Base-by-base conservation (phyloP, 2,797 vertebrate genomes). In the Iguana delicatissima region DNA sequence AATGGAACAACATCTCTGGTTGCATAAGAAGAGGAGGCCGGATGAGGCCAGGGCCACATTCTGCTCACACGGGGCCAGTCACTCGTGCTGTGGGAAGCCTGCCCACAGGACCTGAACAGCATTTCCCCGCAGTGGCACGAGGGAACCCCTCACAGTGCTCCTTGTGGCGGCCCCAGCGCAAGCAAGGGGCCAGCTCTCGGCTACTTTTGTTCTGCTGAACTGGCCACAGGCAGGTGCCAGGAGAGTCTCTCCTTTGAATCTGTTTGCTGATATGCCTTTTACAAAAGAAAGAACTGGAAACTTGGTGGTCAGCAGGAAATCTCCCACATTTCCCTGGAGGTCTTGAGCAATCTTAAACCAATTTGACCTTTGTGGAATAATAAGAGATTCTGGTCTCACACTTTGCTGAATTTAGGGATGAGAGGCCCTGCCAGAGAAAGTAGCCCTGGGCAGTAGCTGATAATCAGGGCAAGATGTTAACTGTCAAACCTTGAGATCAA, bases 401-500 rank as follows among this genome's bases (percentile, higher is more conserved):
- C 91, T 93, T 94, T 86, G 94, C 95, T 95, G 91, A 95, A 92
- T 94, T 94, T 92, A 82, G 91, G 93, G 46, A 32, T 95, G 95
- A 90, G 90, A 94, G 96, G 94, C 89, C 93, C 20, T 91, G 89
- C 85, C 42, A 2, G 87, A 89, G 55, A 95, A 79, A 87, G 94
- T 90, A 93, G 96, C 95, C 95, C 89, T 96, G 93, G 95, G 95
- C 95, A 0, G 95, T 52, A 50, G 91, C 59, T 94, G 52, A 20
- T 88, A 64, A 18, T 89, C 94, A 91, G 96, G 95, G 92, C 93
- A 92, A 95, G 95, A 93, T 96, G 95, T 96, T 97, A 95, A 50
- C 96, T 96, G 96, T 95, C 96, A 96, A 20, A 89, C 91, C 26
- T 86, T 8, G 94, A 91, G 94, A 96, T 96, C 95, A 89, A 95